Evolutionary conservation across 2,888 invertebrate genomes (phyloP), one percentile per base, ranked within the genome.

Genomic region (Diarsia dahlii): DNA sequence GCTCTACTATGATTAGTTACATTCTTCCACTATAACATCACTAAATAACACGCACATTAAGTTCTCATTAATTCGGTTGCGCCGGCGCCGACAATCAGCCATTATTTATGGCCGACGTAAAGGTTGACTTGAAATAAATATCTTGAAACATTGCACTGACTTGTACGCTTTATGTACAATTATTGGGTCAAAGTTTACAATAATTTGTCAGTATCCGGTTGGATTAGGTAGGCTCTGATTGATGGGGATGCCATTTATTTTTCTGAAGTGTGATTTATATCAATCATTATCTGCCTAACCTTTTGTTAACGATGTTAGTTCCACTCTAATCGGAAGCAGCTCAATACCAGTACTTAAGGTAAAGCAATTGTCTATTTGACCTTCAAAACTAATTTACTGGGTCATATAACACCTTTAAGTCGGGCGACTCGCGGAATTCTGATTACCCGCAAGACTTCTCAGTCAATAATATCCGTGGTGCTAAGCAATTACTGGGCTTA

Each of bases 61-160:
- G 52, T 71, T 69, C 64, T 71, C 71, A 77, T 78, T 81, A 80
- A 75, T 54, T 67, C 34, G 12, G 52, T 46, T 81, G 76, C 78
- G 69, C 70, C 23, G 69, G 74, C 71, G 84, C 64, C 71, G 70
- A 68, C 73, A 65, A 79, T 86, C 78, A 69, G 45, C 34, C 48
- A 74, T 81, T 72, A 85, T 77, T 86, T 85, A 84, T 74, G 15
- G 62, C 71, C 23, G 60, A 70, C 73, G 75, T 84, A 86, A 85
- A 87, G 87, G 87, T 87, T 84, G 76, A 69, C 72, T 69, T 46
- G 46, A 72, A 77, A 75, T 77, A 72, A 76, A 84, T 73, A 76
- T 79, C 60, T 74, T 64, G 50, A 54, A 72, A 62, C 63, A 63
- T 66, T 82, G 46, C 71, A 63, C 54, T 54, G 34, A 54, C 66